Evolutionary conservation across 2,113 vertebrate species (phyloP).

Genomic region (Corynorhinus townsendii): DNA sequence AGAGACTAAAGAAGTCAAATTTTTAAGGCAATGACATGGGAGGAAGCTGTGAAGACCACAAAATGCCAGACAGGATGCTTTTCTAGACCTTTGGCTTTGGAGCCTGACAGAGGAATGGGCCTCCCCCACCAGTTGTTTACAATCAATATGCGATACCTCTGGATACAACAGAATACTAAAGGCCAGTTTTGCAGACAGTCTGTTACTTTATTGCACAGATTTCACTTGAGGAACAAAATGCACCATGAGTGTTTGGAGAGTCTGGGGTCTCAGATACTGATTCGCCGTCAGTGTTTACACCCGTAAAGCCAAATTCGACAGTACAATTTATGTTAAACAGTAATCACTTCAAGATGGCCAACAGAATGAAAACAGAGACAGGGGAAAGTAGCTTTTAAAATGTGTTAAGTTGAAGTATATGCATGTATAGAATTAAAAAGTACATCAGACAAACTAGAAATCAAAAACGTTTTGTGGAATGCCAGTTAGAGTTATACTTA

Average conservation of each 20-base stretch:
- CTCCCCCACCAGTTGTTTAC: not conserved
- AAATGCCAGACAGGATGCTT: no score
- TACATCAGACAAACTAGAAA: slow-evolving; percentile 72
- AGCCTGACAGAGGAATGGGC: no score
- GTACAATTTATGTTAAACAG: slow-evolving; percentile 71
- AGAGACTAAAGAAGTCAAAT: not conserved
- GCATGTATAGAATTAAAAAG: slow-evolving; percentile 72
- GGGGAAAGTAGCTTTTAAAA: slow-evolving; percentile 48
- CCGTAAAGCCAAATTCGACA: slow-evolving; percentile 64
- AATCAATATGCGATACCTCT: not conserved
- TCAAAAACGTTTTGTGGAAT: not conserved
- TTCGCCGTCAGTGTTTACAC: slow-evolving; percentile 54
- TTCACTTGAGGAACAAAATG: slow-evolving; percentile 80
- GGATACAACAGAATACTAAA: slow-evolving; percentile 51
- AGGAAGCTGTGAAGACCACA: no score
- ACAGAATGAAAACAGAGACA: slow-evolving; percentile 68
- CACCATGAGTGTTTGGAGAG: slow-evolving; percentile 82
- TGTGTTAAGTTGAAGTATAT: slow-evolving; percentile 59
- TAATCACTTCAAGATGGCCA: slow-evolving; percentile 56
- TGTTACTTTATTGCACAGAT: slow-evolving; percentile 84
- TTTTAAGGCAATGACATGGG: no score
- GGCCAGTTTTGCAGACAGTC: slow-evolving; percentile 73
- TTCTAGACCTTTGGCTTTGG: no score
- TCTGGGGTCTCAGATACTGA: slow-evolving; percentile 65
- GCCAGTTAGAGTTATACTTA: slow-evolving; percentile 71